phyloP scores from a whole-genome alignment of 2,888 invertebrate species.

The Trypoxylon attenuatum region DNA sequence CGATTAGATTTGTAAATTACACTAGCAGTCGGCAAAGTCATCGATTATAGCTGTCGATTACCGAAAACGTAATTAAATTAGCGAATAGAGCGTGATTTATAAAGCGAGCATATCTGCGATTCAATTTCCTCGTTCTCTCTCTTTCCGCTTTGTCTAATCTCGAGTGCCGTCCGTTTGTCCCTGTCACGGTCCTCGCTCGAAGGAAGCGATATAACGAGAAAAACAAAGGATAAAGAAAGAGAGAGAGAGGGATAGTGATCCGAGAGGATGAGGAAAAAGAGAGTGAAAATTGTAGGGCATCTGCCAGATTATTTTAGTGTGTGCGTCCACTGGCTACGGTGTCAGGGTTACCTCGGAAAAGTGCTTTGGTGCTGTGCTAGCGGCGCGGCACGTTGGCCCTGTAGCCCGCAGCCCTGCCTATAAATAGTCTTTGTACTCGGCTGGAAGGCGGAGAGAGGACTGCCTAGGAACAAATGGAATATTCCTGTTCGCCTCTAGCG shows the following conservation, averaged over 20 bases:
- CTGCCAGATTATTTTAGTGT: neutral
- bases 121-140: too few relatives aligned
- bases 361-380: too few relatives aligned
- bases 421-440: neutral
- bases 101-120: too few relatives aligned
- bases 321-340: neutral
- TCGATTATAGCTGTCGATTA: slow-evolving; percentile 46
- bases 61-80: slow-evolving; percentile 1
- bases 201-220: too few relatives aligned
- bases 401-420: too few relatives aligned
- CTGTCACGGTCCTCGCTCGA: neutral
- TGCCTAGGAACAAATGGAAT: neutral
- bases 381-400: too few relatives aligned
- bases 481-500: neutral
- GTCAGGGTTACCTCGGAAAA: neutral
- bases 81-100: slow-evolving; percentile 8
- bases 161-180: neutral
- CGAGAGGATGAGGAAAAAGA: neutral
- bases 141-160: too few relatives aligned
- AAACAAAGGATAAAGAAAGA: neutral
- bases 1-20: slow-evolving; percentile 56
- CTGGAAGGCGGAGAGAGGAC: neutral
- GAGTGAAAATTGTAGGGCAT: neutral
- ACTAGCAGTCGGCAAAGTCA: slow-evolving; percentile 27
- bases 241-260: too few relatives aligned